Evolutionary conservation across 23 tunicate species (phyloP).

Genomic region (Trididemnum miniatum): DNA sequence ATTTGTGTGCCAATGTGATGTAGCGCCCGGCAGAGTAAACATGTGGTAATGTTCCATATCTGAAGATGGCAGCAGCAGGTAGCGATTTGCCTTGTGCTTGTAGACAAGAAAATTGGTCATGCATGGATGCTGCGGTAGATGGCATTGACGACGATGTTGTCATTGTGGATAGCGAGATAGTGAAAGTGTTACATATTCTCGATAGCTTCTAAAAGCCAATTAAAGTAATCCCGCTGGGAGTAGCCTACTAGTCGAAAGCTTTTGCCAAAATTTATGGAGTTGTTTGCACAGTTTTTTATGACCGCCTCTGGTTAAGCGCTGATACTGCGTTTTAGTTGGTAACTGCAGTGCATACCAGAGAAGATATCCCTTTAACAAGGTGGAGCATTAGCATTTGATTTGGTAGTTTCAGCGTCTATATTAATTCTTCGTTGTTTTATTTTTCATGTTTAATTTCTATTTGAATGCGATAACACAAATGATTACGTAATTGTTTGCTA

Average conservation of each 20-base stretch:
- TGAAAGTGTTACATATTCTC: slow-evolving; percentile 29
- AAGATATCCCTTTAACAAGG: slow-evolving; percentile 29
- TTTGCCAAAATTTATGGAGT: slow-evolving; percentile 25
- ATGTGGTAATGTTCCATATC: slow-evolving; percentile 31
- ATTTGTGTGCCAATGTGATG: slow-evolving; percentile 32
- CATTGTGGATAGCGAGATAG: slow-evolving; percentile 37
- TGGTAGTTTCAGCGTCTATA: slow-evolving; percentile 35
- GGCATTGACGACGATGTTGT: slow-evolving; percentile 27
- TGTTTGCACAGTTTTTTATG: slow-evolving; percentile 31
- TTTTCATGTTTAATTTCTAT: slow-evolving; percentile 27
- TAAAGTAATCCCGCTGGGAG: slow-evolving; percentile 33
- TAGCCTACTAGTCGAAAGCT: slow-evolving; percentile 37
- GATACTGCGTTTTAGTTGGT: slow-evolving; percentile 30
- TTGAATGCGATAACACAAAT: slow-evolving; percentile 24
- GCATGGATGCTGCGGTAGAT: slow-evolving; percentile 31
- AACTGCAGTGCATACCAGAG: slow-evolving; percentile 35
- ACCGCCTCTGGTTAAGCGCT: slow-evolving; percentile 36
- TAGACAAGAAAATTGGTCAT: slow-evolving; percentile 32
- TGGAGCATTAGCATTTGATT: slow-evolving; percentile 35
- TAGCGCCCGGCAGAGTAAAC: slow-evolving; percentile 29
- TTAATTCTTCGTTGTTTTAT: slow-evolving; percentile 30
- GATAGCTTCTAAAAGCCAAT: slow-evolving; percentile 35
- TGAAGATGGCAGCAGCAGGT: slow-evolving; percentile 30
- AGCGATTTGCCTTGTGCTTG: slow-evolving; percentile 34
- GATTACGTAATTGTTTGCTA: slow-evolving; percentile 25